Conservation (phyloP, 2,797 vertebrate species). For the Gallinago nigripennis region DNA sequence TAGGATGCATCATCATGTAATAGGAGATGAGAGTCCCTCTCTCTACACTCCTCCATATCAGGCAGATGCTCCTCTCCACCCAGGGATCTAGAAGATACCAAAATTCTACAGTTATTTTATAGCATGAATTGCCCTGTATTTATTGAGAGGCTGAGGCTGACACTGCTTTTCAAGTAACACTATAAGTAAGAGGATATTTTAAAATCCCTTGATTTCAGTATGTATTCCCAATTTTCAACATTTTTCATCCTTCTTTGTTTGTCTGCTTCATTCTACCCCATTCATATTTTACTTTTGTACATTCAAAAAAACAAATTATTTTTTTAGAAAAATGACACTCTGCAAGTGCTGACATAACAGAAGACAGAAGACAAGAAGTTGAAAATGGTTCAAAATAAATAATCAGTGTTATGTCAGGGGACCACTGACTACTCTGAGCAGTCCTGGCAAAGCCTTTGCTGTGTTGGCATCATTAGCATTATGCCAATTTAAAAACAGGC, state of each 20-base stretch:
- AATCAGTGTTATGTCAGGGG: background rate
- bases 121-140: background rate
- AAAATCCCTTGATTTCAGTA: background rate
- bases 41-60: background rate
- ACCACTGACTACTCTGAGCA: background rate
- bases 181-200: background rate
- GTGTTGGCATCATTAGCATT: background rate
- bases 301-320: constrained; percentile 5
- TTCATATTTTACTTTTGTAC: background rate
- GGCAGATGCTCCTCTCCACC: background rate
- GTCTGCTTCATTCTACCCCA: background rate
- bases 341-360: background rate
- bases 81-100: background rate
- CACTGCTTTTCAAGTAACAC: background rate
- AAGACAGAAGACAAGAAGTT: background rate
- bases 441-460: background rate
- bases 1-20: too few species aligned
- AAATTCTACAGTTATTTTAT: background rate
- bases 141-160: background rate
- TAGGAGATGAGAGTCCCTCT: background rate
- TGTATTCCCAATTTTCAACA: background rate
- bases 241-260: background rate
- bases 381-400: constrained; percentile 26
- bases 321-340: constrained; percentile 8
- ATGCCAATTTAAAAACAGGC: background rate